Evolutionary conservation across 2,113 vertebrate species (phyloP).

Genomic region (Notarius lentiginosus): DNA sequence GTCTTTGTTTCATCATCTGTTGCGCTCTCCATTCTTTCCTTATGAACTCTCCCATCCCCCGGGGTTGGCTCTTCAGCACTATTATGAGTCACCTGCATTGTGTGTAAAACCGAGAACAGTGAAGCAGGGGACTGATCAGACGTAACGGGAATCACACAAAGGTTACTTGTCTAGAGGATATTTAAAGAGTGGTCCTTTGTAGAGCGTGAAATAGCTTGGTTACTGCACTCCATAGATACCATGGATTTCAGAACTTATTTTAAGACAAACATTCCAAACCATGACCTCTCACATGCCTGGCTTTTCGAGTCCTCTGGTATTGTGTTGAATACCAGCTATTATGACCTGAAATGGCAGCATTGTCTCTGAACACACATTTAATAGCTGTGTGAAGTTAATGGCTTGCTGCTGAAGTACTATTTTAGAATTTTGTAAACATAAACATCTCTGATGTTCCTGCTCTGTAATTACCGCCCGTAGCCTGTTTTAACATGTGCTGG

Average conservation of each 20-base stretch:
- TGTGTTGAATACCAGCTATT: slow-evolving; percentile 4
- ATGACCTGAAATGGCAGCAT: slow-evolving; percentile 7
- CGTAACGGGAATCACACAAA: slow-evolving; percentile 58
- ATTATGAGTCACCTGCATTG: slow-evolving; percentile 75
- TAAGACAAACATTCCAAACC: slow-evolving; percentile 10
- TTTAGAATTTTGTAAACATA: slow-evolving; percentile 44
- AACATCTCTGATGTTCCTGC: slow-evolving; percentile 25
- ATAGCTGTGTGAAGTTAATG: neutral
- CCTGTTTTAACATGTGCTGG: slow-evolving; percentile 31
- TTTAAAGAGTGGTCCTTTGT: slow-evolving; percentile 40
- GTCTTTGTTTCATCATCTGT: slow-evolving; percentile 78
- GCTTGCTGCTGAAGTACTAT: slow-evolving; percentile 22
- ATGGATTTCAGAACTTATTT: slow-evolving; percentile 42
- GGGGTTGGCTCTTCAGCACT: slow-evolving; percentile 58
- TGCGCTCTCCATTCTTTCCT: slow-evolving; percentile 52
- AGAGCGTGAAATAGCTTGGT: slow-evolving; percentile 27
- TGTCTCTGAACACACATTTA: neutral
- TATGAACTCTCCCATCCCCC: slow-evolving; percentile 49
- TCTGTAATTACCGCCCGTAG: slow-evolving; percentile 42
- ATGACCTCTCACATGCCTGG: neutral
- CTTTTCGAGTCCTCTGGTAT: neutral
- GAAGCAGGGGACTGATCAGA: slow-evolving; percentile 65
- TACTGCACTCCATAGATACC: slow-evolving; percentile 16
- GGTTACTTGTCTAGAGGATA: slow-evolving; percentile 61
- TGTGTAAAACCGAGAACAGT: slow-evolving; percentile 61